These are phyloP conservation scores for Temnothorax nylanderi DNA, from an alignment of 1,140 invertebrate species.

Conservation along the genomic window DNA sequence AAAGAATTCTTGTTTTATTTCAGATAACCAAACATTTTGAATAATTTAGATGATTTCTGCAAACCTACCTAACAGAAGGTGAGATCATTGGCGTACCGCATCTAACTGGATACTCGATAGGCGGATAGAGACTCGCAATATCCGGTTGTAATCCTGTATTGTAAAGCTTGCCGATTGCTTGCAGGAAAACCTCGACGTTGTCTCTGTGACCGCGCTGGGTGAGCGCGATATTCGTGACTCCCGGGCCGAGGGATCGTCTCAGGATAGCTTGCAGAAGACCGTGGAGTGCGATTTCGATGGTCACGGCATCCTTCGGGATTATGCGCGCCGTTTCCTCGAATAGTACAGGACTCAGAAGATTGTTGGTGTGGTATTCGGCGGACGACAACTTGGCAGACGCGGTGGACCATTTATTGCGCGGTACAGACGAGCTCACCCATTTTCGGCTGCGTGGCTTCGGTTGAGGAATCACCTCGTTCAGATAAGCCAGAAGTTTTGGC, in stretches of 20 bases:
- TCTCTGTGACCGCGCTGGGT: constrained; percentile 92
- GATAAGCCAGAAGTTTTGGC: constrained; percentile 90
- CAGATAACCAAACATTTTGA: neutral
- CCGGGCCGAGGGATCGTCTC: constrained; percentile 86
- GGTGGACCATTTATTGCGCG: constrained; percentile 91
- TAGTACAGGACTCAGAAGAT: constrained; percentile 93
- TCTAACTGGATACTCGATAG: constrained; percentile 90
- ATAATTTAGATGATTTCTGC: constrained; percentile 77
- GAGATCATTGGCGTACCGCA: constrained; percentile 90
- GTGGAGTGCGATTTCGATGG: constrained; percentile 95
- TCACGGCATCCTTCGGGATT: constrained; percentile 92
- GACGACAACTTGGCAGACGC: constrained; percentile 90
- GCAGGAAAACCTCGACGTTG: constrained; percentile 90
- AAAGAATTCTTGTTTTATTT: neutral
- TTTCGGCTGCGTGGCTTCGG: constrained; percentile 90
- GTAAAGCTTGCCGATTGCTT: constrained; percentile 91
- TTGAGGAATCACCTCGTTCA: constrained; percentile 90
- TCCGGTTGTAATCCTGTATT: constrained; percentile 88
- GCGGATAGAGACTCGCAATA: constrained; percentile 87
- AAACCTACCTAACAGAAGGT: constrained; percentile 85
- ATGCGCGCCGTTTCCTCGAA: constrained; percentile 93
- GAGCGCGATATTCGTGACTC: constrained; percentile 90
- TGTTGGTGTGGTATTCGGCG: constrained; percentile 97
- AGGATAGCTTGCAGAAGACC: constrained; percentile 90
- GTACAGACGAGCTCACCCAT: constrained; percentile 96